A percentile compares a stretch with the other conserved stretches of the same genome.
Evolutionary conservation across 2,888 invertebrate species (phyloP).

Genomic region (Eupeodes latifasciatus): DNA sequence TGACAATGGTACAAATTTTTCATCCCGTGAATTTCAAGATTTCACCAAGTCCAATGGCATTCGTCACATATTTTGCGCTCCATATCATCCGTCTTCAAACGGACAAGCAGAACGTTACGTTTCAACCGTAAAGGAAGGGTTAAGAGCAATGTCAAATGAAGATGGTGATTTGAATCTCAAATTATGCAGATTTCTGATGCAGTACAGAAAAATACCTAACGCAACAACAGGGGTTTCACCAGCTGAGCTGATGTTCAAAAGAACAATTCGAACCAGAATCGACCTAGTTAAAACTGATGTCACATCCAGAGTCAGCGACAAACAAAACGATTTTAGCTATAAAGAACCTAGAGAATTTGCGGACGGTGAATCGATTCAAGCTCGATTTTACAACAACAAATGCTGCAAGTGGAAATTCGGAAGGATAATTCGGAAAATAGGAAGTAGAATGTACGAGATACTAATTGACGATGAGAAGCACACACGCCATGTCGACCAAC

Average conservation of each 20-base stretch:
- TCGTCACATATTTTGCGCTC: constrained; percentile 37
- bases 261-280: constrained; percentile 23
- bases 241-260: constrained; percentile 53
- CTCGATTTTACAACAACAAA: constrained; percentile 54
- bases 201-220: constrained; percentile 52
- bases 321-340: not conserved
- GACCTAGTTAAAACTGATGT: constrained; percentile 29
- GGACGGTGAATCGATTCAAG: constrained; percentile 37
- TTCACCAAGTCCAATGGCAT: constrained; percentile 41
- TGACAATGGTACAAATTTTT: constrained; percentile 46
- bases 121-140: not conserved
- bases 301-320: not conserved
- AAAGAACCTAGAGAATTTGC: constrained; percentile 31
- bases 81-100: constrained; percentile 33
- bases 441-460: constrained; percentile 52
- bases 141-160: constrained; percentile 20
- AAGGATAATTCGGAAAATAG: constrained; percentile 26
- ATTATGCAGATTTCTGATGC: constrained; percentile 46
- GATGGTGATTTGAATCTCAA: constrained; percentile 21
- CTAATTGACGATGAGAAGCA: constrained; percentile 52
- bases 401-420: constrained; percentile 54
- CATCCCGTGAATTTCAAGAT: constrained; percentile 26
- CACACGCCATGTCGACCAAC: constrained; percentile 51
- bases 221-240: constrained; percentile 43
- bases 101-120: constrained; percentile 33